Percentiles rank a stretch among this genome's conserved stretches.
phyloP scores from a whole-genome alignment of 2,888 invertebrate genomes.

The Noctua comes region DNA sequence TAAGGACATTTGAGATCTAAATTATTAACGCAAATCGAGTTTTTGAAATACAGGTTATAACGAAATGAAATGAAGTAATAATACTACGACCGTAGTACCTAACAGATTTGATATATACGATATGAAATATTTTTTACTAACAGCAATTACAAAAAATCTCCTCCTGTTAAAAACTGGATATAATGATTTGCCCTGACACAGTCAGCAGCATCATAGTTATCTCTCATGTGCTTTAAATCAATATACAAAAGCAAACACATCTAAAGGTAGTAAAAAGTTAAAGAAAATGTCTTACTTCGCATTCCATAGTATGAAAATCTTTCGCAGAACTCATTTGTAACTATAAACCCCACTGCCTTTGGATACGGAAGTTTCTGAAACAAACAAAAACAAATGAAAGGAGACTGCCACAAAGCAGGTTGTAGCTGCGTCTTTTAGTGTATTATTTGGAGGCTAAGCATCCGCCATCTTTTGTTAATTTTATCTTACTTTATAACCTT shows the following conservation, averaged over 20 bases:
- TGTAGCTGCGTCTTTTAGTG: not conserved
- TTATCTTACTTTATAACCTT: not conserved
- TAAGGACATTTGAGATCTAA: no score
- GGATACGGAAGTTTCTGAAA: slow-evolving; percentile 95
- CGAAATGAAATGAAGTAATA: not conserved
- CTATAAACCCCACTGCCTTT: slow-evolving; percentile 97
- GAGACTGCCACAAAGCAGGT: not conserved
- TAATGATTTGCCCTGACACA: not conserved
- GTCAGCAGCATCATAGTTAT: not conserved
- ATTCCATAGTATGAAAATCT: slow-evolving; percentile 99
- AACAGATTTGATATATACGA: not conserved
- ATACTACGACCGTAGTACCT: not conserved
- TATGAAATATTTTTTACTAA: not conserved
- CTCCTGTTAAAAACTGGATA: no score
- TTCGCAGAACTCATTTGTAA: slow-evolving; percentile 99
- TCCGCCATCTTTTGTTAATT: no score
- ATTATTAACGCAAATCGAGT: not conserved
- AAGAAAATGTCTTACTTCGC: slow-evolving; percentile 93
- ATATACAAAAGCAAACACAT: not conserved
- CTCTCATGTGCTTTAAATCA: not conserved
- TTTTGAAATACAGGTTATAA: not conserved
- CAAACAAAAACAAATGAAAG: slow-evolving; percentile 43
- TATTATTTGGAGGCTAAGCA: no score
- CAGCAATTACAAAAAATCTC: not conserved
- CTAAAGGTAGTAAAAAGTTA: not conserved